These are phyloP conservation scores for Melitaea athalia DNA, from an alignment of 2,888 invertebrate genomes.

Conservation along the genomic window DNA sequence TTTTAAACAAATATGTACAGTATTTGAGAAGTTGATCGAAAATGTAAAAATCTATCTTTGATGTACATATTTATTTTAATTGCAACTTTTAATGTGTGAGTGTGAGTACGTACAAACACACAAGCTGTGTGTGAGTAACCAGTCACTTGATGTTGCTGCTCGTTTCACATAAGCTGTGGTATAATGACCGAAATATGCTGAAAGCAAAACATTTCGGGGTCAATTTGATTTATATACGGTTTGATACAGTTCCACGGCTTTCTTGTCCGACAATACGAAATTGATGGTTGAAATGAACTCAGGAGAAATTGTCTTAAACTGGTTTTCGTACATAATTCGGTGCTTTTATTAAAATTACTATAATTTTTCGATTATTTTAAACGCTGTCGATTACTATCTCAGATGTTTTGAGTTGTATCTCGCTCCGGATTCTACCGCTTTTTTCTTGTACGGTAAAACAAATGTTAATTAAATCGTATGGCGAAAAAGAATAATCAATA, in stretches of 20 bases:
- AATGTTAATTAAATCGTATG: neutral
- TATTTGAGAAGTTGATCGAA: no score
- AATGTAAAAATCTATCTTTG: no score
- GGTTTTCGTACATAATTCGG: constrained; percentile 22
- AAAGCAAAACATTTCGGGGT: constrained; percentile 69
- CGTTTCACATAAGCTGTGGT: constrained; percentile 1
- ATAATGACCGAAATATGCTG: constrained; percentile 76
- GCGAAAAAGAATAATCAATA: neutral
- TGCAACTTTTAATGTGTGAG: no score
- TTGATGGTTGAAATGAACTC: constrained; percentile 31
- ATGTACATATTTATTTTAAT: no score
- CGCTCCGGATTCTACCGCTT: neutral
- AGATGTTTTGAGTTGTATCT: constrained; percentile 20
- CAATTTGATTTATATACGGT: constrained; percentile 77
- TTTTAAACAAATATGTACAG: no score
- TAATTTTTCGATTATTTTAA: constrained; percentile 31
- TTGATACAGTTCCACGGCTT: constrained; percentile 71
- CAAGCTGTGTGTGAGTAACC: neutral
- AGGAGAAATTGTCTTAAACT: constrained; percentile 28
- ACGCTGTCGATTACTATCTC: constrained; percentile 20
- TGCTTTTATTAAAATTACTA: constrained; percentile 31
- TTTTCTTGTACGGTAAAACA: neutral
- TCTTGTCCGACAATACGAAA: constrained; percentile 38
- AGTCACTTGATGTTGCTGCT: constrained; percentile 7
- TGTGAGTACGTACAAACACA: no score